Evolutionary conservation across 2,113 vertebrate genomes (phyloP).

Genomic region (Corynorhinus townsendii): DNA sequence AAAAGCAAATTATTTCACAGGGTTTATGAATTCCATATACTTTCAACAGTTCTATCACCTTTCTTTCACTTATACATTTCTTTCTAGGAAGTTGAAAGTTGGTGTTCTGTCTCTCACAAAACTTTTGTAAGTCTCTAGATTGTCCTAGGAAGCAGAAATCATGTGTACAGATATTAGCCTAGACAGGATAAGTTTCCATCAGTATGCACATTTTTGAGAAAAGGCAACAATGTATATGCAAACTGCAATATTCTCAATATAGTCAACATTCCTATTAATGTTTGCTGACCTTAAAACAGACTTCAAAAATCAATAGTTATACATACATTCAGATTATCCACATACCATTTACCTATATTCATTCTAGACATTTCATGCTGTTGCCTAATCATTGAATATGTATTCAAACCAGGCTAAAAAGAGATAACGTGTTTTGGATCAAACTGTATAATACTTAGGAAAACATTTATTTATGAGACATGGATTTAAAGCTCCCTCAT

Average conservation of each 20-base stretch:
- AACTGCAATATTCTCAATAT: background rate
- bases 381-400: background rate
- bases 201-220: background rate
- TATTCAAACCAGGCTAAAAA: background rate
- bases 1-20: background rate
- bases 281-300: constrained; percentile 21
- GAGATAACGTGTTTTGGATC: background rate
- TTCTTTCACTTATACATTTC: background rate
- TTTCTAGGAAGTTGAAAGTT: background rate
- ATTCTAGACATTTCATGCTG: background rate
- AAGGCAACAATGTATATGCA: background rate
- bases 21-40: background rate
- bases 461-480: background rate
- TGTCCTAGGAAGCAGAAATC: background rate
- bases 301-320: background rate
- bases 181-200: background rate
- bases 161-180: background rate
- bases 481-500: background rate
- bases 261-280: background rate
- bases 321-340: background rate
- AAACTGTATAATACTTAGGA: background rate
- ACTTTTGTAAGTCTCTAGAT: background rate
- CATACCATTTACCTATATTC: background rate
- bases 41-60: background rate
- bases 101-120: background rate